Percentiles rank a stretch among this genome's conserved stretches.
phyloP scores from a whole-genome alignment of 1,140 invertebrate genomes.

The Armadillidium nasatum region DNA sequence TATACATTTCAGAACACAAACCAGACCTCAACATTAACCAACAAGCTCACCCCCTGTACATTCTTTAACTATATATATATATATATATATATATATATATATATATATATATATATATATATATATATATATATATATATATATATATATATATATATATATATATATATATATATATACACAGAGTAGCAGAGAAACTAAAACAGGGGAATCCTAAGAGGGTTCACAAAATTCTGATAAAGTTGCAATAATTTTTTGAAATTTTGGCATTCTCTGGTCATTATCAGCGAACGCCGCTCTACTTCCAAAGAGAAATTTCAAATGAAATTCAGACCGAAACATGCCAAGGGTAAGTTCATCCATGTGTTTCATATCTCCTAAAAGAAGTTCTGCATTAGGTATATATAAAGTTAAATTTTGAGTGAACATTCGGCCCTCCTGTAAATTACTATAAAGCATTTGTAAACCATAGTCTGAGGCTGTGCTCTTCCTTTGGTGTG shows the following conservation, averaged over 20 bases:
- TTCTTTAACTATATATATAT: too few relatives aligned
- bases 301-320: constrained; percentile 79
- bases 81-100: too few relatives aligned
- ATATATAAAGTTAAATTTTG: constrained; percentile 51
- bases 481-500: constrained; percentile 34
- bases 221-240: too few relatives aligned
- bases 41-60: too few relatives aligned
- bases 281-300: constrained; percentile 62
- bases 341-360: constrained; percentile 69
- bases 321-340: constrained; percentile 77
- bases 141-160: too few relatives aligned
- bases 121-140: too few relatives aligned
- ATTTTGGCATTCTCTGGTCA: constrained; percentile 53
- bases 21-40: too few relatives aligned
- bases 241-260: constrained; percentile 32
- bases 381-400: constrained; percentile 67
- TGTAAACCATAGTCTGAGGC: constrained; percentile 54
- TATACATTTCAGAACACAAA: too few relatives aligned
- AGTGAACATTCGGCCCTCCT: constrained; percentile 47
- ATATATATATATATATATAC: too few relatives aligned
- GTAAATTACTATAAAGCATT: constrained; percentile 50
- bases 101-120: too few relatives aligned
- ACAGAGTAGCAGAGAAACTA: too few relatives aligned
- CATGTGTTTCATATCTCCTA: constrained; percentile 60
- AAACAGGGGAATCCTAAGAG: too few relatives aligned